Evolutionary conservation across 2,113 vertebrate species (phyloP), one percentile per base, ranked within the genome.

Genomic region (Ellobius talpinus): DNA sequence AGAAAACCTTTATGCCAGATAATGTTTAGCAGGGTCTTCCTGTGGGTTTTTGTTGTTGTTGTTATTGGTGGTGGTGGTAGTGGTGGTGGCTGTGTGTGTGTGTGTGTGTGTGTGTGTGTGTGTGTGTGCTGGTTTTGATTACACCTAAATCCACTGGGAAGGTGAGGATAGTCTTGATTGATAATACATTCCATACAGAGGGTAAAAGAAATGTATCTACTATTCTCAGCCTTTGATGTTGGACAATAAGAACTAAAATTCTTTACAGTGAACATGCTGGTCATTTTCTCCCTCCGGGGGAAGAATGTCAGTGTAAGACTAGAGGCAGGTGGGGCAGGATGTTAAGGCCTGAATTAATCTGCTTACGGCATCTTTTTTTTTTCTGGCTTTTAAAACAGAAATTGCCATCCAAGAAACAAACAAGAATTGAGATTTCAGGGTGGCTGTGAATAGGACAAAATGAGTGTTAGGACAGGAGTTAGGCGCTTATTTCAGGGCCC

Each of bases 381-480:
- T 79, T 93, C 36, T 78, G 76, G 76, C n/a, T 93, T 45, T 96
- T 93, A 89, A 96, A 87, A 82, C 2, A 58, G 63, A 74, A 93
- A 58, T 58, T 45, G 9, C 21, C 33, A 33, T 26, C 77, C 0
- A 9, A 92, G 36, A 58, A 91, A 70, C 42, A 42, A 91, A 74
- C 63, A 87, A 82, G 66, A 70, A 29, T 26, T 78, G 29, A 77
- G 29, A 93, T 89, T 94, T 89, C 7, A 11, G n/a, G 3, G 2
- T 33, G 3, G 31, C n/a, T 0, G 33, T 50, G 3, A 76, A 1
- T 63, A 70, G 36, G 93, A 36, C 11, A 76, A 81, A 84, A 65
- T 47, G 5, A 36, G 1, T 17, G 31, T 89, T 87, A 63, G 63
- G 66, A 77, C 95, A 77, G 65, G 10, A 82, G 65, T 11, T n/a